Evolutionary conservation across 2,888 invertebrate species (phyloP), one percentile per base, ranked within the genome.

Genomic region (Drosophila mulleri): DNA sequence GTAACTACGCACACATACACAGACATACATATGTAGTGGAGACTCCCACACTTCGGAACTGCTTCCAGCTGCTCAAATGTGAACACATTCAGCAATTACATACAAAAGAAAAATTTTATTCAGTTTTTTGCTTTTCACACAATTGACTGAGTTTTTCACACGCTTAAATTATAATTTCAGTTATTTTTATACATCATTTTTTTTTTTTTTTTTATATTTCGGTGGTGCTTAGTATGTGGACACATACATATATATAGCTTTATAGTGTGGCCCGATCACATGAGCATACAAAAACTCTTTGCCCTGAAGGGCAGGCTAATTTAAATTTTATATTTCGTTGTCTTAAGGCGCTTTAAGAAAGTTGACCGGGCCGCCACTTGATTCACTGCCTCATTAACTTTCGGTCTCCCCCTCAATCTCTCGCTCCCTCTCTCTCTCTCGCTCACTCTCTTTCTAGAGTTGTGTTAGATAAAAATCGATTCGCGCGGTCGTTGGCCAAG

Each of bases 81-180:
- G 83, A 82, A 83, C 79, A 78, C 76, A 71, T 78, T 76, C 76
- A 76, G 67, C 80, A 80, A 77, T 79, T 69, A 75, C 76, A 75
- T 66, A 70, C 76, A 80, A 80, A 79, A 71, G 67, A 67, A 74
- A 77, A 71, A 56, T 47, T 37, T 73, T 64, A 66, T 77, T 58
- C 67, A 71, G 60, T 42, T 32, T 58, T 57, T 73, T 39, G 14
- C 32, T 87, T 89, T 91, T 91, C 90, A 91, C 91, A 91, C 91
- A 89, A 91, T 91, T 91, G 88, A 91, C 76, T 91, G 85, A 71
- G 67, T 84, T 86, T 82, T 88, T 88, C 88, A 83, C 88, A 88
- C 88, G 88, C 88, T 88, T 88, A 86, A 88, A 83, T 85, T 85
- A 86, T 86, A 88, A 88, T 85, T 87, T 82, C 83, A 85, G 85